Conservation (phyloP, 2,888 invertebrate genomes). For the Phyllotreta striolata region DNA sequence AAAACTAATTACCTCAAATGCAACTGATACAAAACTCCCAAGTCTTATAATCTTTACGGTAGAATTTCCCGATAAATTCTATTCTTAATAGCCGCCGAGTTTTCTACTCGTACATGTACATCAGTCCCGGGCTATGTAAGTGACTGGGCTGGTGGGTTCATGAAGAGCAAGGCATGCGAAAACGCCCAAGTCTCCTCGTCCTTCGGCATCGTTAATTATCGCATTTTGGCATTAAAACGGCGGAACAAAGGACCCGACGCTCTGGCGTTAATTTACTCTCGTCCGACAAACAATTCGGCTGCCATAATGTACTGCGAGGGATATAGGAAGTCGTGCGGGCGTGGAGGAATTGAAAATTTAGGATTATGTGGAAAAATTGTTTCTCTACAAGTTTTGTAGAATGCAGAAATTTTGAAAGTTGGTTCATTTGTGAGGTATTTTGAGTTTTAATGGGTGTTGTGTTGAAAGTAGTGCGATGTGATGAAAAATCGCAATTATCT, state of each 20-base stretch:
- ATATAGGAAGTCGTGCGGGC: background rate
- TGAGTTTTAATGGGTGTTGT: no score
- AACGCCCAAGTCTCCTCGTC: conserved; percentile 31
- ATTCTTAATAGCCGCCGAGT: background rate
- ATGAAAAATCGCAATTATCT: no score
- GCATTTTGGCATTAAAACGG: conserved; percentile 38
- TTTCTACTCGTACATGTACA: no score
- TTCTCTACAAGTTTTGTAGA: no score
- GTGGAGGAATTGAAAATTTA: background rate
- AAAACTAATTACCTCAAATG: no score
- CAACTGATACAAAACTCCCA: no score
- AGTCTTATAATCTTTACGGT: no score
- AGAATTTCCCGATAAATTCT: no score
- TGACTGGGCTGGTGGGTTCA: conserved; percentile 9
- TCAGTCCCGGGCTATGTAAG: conserved; percentile 12
- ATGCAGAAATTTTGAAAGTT: no score
- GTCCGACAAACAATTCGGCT: conserved; percentile 31
- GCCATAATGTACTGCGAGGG: background rate
- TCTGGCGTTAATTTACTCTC: conserved; percentile 37
- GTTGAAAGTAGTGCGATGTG: no score
- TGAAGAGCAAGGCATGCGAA: conserved; percentile 28
- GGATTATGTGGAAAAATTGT: no score
- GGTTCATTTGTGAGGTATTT: no score
- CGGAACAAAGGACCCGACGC: conserved; percentile 36
- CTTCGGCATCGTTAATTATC: conserved; percentile 38